Base-by-base conservation (phyloP, 92 coral and sea anemone species). In the Palythoa grandiflora region DNA sequence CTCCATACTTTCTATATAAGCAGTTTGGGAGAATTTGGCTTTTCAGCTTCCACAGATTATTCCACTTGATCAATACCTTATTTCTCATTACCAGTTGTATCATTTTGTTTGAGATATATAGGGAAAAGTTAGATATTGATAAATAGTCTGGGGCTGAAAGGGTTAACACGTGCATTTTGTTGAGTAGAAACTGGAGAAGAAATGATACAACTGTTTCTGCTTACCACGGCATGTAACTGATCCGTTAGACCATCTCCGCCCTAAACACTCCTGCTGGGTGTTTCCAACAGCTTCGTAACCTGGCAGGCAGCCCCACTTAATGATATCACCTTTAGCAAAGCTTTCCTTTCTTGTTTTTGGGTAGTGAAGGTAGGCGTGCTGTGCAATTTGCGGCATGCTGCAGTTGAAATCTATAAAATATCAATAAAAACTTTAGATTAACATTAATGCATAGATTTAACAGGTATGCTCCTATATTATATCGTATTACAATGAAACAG, bases 201-300 rank as follows among this genome's bases (percentile, higher is more conserved):
- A 59, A 59, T 14, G 16, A 12, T 59, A 8, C 7, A 2, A 44
- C 6, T 8, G 5, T 44, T 59, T 59, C 4, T n/a, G 9, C 81
- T 51, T 78, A 78, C 70, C 84, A 57, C 61, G 59, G 51, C 84
- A 78, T 35, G 21, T 16, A 44, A 57, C 21, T 6, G 84, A 66
- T n/a, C 61, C 84, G 68, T 57, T 36, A 54, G 84, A 78, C 84
- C 84, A 78, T 2, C 13, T 44, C 28, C 71, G 71, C 52, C 71
- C 84, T 53, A 78, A 1, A 15, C 84, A 78, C 68, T 1, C 17
- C 68, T 78, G 84, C 20, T 38, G 48, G 70, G 71, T 78, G 7
- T 78, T 78, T 6, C 84, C 68, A n/a, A 55, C 68, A 7, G 36
- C 84, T 37, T 78, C 51, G 28, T 78, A 78, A 36, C 84, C 50